Evolutionary conservation across 1,140 invertebrate species (phyloP).

Genomic region (Hirudo medicinalis): DNA sequence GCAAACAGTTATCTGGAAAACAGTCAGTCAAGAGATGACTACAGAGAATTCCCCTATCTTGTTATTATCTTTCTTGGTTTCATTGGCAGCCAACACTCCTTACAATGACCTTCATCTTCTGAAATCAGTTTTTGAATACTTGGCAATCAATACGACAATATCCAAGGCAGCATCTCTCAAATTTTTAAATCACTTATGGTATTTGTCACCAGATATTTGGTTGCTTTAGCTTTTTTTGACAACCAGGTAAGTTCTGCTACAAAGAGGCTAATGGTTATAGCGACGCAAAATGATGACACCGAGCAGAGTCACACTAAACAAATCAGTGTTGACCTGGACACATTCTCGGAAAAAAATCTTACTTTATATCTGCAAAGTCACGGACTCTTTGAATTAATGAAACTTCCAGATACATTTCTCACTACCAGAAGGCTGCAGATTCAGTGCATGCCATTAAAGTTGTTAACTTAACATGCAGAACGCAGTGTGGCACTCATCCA

Average conservation of each 20-base stretch:
- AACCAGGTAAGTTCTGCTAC: slow-evolving; percentile 27
- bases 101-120: slow-evolving; percentile 30
- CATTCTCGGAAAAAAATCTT: slow-evolving; percentile 26
- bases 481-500: slow-evolving; percentile 30
- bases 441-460: slow-evolving; percentile 25
- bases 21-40: too few relatives aligned
- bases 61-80: too few relatives aligned
- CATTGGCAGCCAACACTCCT: slow-evolving; percentile 29
- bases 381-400: slow-evolving; percentile 8
- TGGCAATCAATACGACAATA: slow-evolving; percentile 27
- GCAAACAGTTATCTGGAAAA: too few relatives aligned
- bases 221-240: slow-evolving; percentile 32
- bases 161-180: slow-evolving; percentile 25
- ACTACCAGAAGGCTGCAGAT: slow-evolving; percentile 20
- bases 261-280: slow-evolving; percentile 21
- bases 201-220: slow-evolving; percentile 29
- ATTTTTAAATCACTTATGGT: slow-evolving; percentile 32
- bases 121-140: slow-evolving; percentile 27
- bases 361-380: slow-evolving; percentile 22
- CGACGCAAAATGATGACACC: slow-evolving; percentile 16
- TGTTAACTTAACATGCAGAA: slow-evolving; percentile 31
- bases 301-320: slow-evolving; percentile 16
- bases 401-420: slow-evolving; percentile 4
- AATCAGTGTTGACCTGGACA: slow-evolving; percentile 19
- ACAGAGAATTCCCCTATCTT: too few relatives aligned